Conservation (phyloP, 2,888 invertebrate genomes). For the Cheilosia variabilis region DNA sequence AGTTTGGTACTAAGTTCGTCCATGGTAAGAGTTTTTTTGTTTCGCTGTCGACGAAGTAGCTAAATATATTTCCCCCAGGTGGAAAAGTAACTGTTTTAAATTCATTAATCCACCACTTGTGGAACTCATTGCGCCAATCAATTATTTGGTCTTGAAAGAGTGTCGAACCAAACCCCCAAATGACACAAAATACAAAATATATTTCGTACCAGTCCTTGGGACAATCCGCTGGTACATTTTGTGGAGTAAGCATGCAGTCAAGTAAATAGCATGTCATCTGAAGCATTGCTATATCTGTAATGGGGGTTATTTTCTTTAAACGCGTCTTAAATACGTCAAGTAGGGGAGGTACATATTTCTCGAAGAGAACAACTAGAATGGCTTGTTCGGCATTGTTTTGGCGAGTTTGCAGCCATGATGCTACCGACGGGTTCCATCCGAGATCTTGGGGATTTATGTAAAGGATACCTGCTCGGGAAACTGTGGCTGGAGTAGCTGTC, state of each 20-base stretch:
- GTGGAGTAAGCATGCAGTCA: constrained; percentile 92
- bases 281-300: constrained; percentile 95
- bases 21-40: constrained; percentile 94
- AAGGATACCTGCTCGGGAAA: constrained; percentile 96
- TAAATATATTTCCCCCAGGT: constrained; percentile 91
- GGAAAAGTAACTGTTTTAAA: constrained; percentile 97
- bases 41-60: constrained; percentile 94
- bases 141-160: constrained; percentile 95
- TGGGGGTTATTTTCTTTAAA: constrained; percentile 95
- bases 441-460: constrained; percentile 97
- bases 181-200: constrained; percentile 94
- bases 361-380: constrained; percentile 93
- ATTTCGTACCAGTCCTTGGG: constrained; percentile 96
- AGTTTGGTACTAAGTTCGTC: constrained; percentile 91
- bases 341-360: constrained; percentile 95
- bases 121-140: constrained; percentile 97
- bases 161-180: constrained; percentile 97
- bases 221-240: constrained; percentile 93
- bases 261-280: constrained; percentile 94
- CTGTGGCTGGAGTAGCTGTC: constrained; percentile 97
- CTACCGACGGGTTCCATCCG: constrained; percentile 96
- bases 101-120: constrained; percentile 97
- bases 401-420: constrained; percentile 94
- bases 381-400: constrained; percentile 90
- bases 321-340: constrained; percentile 89